These are phyloP conservation scores for Syrista parreyssii DNA, from an alignment of 2,888 invertebrate genomes.

Conservation along the genomic window DNA sequence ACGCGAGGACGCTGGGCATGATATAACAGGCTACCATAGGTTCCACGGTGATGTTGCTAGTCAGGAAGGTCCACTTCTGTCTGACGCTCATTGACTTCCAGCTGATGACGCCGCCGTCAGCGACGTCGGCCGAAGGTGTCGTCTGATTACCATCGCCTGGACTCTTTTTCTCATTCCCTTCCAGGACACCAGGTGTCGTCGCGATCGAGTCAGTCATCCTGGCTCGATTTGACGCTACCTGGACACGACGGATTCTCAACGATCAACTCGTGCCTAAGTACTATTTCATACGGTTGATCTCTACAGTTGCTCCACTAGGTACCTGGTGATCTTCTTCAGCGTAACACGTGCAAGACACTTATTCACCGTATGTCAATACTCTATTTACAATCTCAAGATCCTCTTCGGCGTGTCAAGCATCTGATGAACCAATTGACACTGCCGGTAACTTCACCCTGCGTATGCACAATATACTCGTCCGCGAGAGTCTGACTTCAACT, in stretches of 20 bases:
- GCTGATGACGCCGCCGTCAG: slow-evolving; percentile 36
- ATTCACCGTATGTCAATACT: background rate
- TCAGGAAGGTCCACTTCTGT: slow-evolving; percentile 71
- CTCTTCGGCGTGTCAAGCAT: slow-evolving; percentile 31
- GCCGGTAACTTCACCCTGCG: slow-evolving; percentile 39
- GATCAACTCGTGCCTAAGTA: background rate
- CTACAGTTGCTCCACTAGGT: background rate
- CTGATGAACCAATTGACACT: slow-evolving; percentile 26
- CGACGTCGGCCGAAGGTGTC: slow-evolving; percentile 15
- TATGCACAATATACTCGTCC: slow-evolving; percentile 35
- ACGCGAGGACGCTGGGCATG: slow-evolving; percentile 73
- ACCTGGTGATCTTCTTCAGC: background rate
- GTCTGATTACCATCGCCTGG: slow-evolving; percentile 14
- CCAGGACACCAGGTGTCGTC: slow-evolving; percentile 7
- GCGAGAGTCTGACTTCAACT: slow-evolving; percentile 39
- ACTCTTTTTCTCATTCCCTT: slow-evolving; percentile 24
- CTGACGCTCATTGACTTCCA: slow-evolving; percentile 69
- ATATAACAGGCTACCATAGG: slow-evolving; percentile 82
- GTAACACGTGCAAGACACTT: background rate
- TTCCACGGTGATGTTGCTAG: slow-evolving; percentile 78
- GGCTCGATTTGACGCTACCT: background rate
- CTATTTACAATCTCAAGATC: background rate
- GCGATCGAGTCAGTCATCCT: slow-evolving; percentile 3
- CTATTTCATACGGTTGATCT: background rate
- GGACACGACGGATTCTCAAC: background rate